phyloP scores from a whole-genome alignment of 2,888 invertebrate genomes.

The Drosophila tripunctata region DNA sequence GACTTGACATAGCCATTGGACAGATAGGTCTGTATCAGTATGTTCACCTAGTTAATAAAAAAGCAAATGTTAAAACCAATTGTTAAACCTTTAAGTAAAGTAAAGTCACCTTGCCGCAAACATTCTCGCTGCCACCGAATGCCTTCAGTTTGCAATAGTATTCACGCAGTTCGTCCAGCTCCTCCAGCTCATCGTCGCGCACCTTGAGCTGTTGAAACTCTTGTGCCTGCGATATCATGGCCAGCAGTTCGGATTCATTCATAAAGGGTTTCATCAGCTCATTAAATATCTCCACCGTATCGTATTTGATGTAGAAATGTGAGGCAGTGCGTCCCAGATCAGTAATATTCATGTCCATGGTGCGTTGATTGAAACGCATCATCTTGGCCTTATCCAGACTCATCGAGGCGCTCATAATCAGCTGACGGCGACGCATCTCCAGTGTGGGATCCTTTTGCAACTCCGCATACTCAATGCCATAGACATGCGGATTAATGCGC shows the following conservation, averaged over 20 bases:
- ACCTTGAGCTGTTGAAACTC: conserved; percentile 98
- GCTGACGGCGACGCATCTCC: conserved; percentile 89
- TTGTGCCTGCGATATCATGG: conserved; percentile 95
- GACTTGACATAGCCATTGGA: conserved; percentile 91
- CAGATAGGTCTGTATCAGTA: conserved; percentile 95
- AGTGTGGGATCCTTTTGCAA: conserved; percentile 91
- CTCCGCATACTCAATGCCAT: conserved; percentile 87
- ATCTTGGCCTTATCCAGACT: conserved; percentile 95
- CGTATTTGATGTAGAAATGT: conserved; percentile 98
- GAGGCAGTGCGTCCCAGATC: conserved; percentile 98
- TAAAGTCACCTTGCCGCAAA: conserved; percentile 95
- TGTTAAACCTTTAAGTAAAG: too few relatives aligned
- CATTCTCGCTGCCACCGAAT: conserved; percentile 93
- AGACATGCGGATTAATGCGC: conserved; percentile 94
- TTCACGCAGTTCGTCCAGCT: conserved; percentile 91
- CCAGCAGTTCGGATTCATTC: conserved; percentile 94
- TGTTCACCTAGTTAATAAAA: conserved; percentile 86
- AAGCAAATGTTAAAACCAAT: too few relatives aligned
- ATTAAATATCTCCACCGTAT: conserved; percentile 97
- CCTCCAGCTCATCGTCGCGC: conserved; percentile 96
- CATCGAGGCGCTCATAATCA: conserved; percentile 92
- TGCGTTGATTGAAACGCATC: conserved; percentile 94
- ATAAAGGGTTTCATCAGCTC: conserved; percentile 91
- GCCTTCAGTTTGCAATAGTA: conserved; percentile 92
- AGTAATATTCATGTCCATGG: conserved; percentile 91